Evolutionary conservation across 2,888 invertebrate genomes (phyloP).

Genomic region (Merodon equestris): DNA sequence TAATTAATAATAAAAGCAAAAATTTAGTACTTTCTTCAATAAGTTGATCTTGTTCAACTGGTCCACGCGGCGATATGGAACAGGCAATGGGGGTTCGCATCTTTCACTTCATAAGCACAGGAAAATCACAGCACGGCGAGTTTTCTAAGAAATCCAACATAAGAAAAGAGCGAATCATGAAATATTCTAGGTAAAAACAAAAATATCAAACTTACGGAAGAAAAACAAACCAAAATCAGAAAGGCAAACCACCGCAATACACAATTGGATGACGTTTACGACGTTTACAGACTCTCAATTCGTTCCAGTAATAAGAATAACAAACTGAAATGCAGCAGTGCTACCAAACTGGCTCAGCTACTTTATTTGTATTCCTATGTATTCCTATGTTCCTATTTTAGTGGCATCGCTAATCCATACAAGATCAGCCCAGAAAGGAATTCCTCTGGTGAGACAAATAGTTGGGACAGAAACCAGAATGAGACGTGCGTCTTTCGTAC

Average conservation of each 20-base stretch:
- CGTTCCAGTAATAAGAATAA: too few relatives aligned
- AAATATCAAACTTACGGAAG: not conserved
- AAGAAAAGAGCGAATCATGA: too few relatives aligned
- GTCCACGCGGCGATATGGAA: constrained; percentile 45
- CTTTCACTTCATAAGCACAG: not conserved
- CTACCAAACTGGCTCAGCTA: constrained; percentile 9
- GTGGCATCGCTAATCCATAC: too few relatives aligned
- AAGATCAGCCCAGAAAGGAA: too few relatives aligned
- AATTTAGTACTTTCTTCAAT: constrained; percentile 34
- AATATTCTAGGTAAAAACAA: constrained; percentile 6
- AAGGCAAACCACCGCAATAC: not conserved
- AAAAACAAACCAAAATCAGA: constrained; percentile 23
- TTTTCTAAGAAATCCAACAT: too few relatives aligned
- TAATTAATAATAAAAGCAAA: not conserved
- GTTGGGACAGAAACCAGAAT: too few relatives aligned
- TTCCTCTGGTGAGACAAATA: too few relatives aligned
- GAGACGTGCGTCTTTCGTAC: too few relatives aligned
- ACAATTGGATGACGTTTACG: constrained; percentile 21
- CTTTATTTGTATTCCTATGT: too few relatives aligned
- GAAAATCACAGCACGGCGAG: too few relatives aligned
- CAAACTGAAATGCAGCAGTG: constrained; percentile 28
- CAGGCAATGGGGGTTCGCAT: constrained; percentile 56
- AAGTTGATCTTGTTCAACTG: constrained; percentile 47
- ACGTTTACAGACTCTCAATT: constrained; percentile 30
- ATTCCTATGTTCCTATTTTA: too few relatives aligned